Base-by-base conservation (phyloP, 2,113 vertebrate species). In the Callopanchax toddi region DNA sequence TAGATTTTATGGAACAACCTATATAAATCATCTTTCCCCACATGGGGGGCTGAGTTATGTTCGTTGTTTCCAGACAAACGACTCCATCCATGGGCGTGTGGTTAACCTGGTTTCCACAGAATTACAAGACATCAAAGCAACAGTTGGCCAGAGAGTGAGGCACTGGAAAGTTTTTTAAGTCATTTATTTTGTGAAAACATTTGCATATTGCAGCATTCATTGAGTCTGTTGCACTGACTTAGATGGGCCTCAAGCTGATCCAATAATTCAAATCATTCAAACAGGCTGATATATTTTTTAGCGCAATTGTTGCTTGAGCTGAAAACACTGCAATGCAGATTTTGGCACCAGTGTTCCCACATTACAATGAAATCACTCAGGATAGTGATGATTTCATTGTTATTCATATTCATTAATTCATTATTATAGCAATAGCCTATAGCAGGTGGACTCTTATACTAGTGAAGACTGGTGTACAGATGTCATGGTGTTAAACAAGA, bases 1-100 rank as follows among this genome's bases (percentile, higher is more conserved):
- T 55, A 73, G 54, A 89, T 79, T 83, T 90, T 26, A 74, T 78
- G 60, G 61, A 81, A 73, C 77, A 86, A 59, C 66, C 78, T 54
- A 76, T 54, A 86, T 86, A 86, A 77, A 85, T 81, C 74, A 65
- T 20, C 0, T 44, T 26, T 71, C 65, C 82, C 79, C 10, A 26
- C 4, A 6, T 10, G 74, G 65, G 46, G 50, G 36, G n/a, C 39
- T 17, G 79, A 79, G 39, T 84, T 67, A 79, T 50, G 60, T 39
- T 18, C 2, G 0, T 34, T 51, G 42, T 42, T 56, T 61, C 40
- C 51, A 54, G 42, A 67, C 18, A 56, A 81, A 64, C 4, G 2
- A 66, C 42, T 55, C 13, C 11, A 11, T 69, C 61, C 17, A 21
- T 42, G 37, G 54, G 67, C 45, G 43, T 52, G 72, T 58, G 43